Conservation (phyloP, 2,888 invertebrate genomes). For the Drosophila mercatorum region DNA sequence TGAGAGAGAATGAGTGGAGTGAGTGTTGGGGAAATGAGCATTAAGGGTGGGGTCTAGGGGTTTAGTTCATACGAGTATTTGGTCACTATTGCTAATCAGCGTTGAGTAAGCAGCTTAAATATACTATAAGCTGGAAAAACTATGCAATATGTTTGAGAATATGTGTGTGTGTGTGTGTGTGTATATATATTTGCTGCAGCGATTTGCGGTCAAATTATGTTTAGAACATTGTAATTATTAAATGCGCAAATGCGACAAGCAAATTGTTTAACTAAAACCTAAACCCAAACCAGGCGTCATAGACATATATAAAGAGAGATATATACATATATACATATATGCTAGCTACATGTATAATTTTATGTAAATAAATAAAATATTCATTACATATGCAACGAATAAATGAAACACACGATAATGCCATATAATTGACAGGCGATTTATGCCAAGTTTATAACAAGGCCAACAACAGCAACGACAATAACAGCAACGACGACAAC, state of each 20-base stretch:
- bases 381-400: conserved; percentile 48
- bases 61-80: conserved; percentile 24
- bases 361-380: conserved; percentile 48
- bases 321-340: background rate
- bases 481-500: background rate
- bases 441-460: conserved; percentile 55
- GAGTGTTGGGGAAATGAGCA: background rate
- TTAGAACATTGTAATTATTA: conserved; percentile 49
- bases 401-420: conserved; percentile 62
- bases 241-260: conserved; percentile 41
- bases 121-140: conserved; percentile 41
- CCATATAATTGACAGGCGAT: conserved; percentile 75
- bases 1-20: background rate
- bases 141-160: conserved; percentile 56
- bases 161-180: background rate
- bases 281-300: background rate
- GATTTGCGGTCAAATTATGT: conserved; percentile 66
- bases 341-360: background rate
- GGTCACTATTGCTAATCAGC: conserved; percentile 53
- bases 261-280: conserved; percentile 35
- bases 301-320: background rate
- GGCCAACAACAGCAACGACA: background rate
- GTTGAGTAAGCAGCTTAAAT: conserved; percentile 54
- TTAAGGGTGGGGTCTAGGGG: background rate
- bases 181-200: conserved; percentile 29